Evolutionary conservation across 2,797 vertebrate species (phyloP), one percentile per base, ranked within the genome.

Genomic region (Acanthopagrus latus): DNA sequence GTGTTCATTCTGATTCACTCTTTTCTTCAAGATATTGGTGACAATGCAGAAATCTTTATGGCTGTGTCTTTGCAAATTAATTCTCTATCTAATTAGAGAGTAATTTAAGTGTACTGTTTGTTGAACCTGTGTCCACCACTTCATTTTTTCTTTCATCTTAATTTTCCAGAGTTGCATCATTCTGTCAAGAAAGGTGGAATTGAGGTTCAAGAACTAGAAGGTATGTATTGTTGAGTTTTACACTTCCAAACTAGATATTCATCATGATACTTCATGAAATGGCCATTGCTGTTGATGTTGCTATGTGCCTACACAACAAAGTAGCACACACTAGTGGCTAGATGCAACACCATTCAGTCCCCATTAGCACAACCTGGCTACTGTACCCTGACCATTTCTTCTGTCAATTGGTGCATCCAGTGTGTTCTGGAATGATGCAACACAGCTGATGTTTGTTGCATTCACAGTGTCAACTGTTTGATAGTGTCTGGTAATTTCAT

Each of bases 161-260:
- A 29, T 66, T 72, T 94, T 95, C 77, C 91, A 99, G 98, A 96
- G 93, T 93, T 96, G 13, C 98, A 99, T 94, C 97, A 97, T 70
- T 99, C 98, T 21, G 98, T 99, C 82, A 99, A 99, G 94, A 99
- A 99, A 89, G 97, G 96, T 84, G 98, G 97, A 84, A 96, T 98
- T 23, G 95, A 97, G 78, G 96, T 97, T 72, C 96, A 97, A 73
- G 96, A 98, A 90, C 93, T 96, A 73, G 97, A 97, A 96, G 97
- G 97, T 98, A 74, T 75, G 60, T 54, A 4, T 62, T 72, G 62
- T 54, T 54, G 16, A 41, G 2, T 64, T 55, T 51, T 20, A n/a
- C 43, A 1, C 1, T 41, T 74, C 44, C 21, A 60, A 2, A 43
- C 11, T 54, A 23, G 11, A 38, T 29, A 17, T 38, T 29, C n/a